Conservation (phyloP, 2,888 invertebrate species). For the Cantharis rufa region DNA sequence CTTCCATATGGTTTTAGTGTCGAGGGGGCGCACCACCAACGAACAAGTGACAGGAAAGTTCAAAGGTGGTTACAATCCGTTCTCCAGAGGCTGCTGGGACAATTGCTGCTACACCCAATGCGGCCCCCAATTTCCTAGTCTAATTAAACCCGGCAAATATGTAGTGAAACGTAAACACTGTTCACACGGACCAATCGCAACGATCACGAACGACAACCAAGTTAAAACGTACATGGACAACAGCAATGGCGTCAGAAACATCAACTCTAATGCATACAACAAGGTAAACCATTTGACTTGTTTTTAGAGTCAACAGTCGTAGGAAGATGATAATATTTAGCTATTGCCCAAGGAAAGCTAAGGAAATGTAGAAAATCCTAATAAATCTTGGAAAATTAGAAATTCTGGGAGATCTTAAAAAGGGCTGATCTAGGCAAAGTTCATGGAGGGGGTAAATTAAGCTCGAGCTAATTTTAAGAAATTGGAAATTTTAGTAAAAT, state of each 20-base stretch:
- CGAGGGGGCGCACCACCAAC: conserved; percentile 96
- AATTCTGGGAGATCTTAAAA: too few relatives aligned
- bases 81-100: conserved; percentile 91
- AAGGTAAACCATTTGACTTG: conserved; percentile 73
- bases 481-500: too few relatives aligned
- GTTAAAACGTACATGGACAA: conserved; percentile 96
- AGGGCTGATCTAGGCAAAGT: too few relatives aligned
- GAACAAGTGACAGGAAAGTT: conserved; percentile 99
- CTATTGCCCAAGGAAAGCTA: too few relatives aligned
- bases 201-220: conserved; percentile 74
- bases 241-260: conserved; percentile 78
- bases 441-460: too few relatives aligned
- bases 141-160: conserved; percentile 71
- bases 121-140: conserved; percentile 92
- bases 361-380: too few relatives aligned
- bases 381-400: too few relatives aligned
- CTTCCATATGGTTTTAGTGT: conserved; percentile 96
- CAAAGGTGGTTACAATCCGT: conserved; percentile 98
- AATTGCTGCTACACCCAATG: conserved; percentile 96
- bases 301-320: too few relatives aligned
- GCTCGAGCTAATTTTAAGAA: too few relatives aligned
- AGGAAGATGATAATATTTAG: too few relatives aligned
- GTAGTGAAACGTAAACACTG: conserved; percentile 65
- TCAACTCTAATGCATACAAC: conserved; percentile 87
- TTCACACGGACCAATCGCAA: conserved; percentile 57